Conservation (phyloP, 2,113 vertebrate genomes). For the Paradoxurus hermaphroditus region DNA sequence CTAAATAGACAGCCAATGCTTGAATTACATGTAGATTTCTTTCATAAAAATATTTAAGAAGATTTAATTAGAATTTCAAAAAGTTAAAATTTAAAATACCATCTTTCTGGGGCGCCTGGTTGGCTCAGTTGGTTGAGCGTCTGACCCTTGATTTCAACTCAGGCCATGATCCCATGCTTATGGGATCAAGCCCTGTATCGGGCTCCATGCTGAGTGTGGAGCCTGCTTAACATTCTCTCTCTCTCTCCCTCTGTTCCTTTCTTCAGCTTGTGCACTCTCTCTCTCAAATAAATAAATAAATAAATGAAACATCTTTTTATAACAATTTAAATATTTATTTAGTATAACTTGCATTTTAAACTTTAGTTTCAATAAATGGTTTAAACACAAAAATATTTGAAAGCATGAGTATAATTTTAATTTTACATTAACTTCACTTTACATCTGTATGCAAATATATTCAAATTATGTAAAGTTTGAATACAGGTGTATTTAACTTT, state of each 20-base stretch:
- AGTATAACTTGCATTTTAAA: neutral
- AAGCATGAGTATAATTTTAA: neutral
- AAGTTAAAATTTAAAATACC: neutral
- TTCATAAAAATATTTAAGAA: neutral
- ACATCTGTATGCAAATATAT: neutral
- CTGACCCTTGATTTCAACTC: too few relatives aligned
- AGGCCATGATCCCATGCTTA: too few relatives aligned
- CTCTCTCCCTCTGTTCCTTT: too few relatives aligned
- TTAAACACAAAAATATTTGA: neutral
- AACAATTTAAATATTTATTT: neutral
- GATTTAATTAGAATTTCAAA: neutral
- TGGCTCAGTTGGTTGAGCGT: too few relatives aligned
- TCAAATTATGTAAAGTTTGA: neutral
- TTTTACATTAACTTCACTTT: neutral
- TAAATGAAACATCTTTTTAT: neutral
- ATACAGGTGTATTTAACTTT: neutral
- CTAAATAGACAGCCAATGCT: neutral
- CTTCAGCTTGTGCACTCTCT: too few relatives aligned
- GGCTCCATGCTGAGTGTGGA: too few relatives aligned
- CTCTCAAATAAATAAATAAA: too few relatives aligned
- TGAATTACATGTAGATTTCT: neutral
- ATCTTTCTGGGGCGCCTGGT: neutral
- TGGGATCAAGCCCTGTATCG: too few relatives aligned
- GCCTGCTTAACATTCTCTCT: too few relatives aligned
- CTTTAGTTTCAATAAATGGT: neutral